Evolutionary conservation across 64 coral and sea anemone genomes (phyloP).

Genomic region (Stylophora pistillata): DNA sequence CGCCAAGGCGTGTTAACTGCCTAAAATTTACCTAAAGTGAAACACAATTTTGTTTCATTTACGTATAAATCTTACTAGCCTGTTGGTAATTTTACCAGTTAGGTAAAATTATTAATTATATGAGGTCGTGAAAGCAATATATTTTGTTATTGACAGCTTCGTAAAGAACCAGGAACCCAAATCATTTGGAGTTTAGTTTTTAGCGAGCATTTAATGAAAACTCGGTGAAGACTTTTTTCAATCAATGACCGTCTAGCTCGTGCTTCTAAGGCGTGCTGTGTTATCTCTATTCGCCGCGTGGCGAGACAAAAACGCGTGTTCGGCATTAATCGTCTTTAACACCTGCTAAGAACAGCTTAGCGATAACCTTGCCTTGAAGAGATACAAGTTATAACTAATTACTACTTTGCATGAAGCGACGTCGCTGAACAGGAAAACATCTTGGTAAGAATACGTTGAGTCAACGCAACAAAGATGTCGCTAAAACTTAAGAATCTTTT

Average conservation of each 20-base stretch:
- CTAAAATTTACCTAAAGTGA: neutral
- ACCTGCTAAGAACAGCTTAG: constrained; percentile 11
- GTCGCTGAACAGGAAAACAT: neutral
- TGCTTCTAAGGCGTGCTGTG: neutral
- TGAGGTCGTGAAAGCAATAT: neutral
- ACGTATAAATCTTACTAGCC: neutral
- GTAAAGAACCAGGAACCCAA: neutral
- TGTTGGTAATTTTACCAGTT: neutral
- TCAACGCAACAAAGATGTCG: neutral
- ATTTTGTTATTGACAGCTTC: constrained; percentile 2
- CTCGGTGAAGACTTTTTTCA: neutral
- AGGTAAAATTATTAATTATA: neutral
- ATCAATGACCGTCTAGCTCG: neutral
- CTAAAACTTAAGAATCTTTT: neutral
- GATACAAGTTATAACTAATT: neutral
- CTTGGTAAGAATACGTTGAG: neutral
- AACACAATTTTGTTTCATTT: neutral
- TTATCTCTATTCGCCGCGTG: neutral
- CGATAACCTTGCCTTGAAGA: constrained; percentile 22
- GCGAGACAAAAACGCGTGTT: constrained; percentile 25
- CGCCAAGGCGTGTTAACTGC: neutral
- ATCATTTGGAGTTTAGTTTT: neutral
- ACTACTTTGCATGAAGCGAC: neutral
- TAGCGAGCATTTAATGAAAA: neutral
- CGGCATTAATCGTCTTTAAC: constrained; percentile 14